Conservation (phyloP, 2,797 vertebrate species). For the Hipposideros larvatus region DNA sequence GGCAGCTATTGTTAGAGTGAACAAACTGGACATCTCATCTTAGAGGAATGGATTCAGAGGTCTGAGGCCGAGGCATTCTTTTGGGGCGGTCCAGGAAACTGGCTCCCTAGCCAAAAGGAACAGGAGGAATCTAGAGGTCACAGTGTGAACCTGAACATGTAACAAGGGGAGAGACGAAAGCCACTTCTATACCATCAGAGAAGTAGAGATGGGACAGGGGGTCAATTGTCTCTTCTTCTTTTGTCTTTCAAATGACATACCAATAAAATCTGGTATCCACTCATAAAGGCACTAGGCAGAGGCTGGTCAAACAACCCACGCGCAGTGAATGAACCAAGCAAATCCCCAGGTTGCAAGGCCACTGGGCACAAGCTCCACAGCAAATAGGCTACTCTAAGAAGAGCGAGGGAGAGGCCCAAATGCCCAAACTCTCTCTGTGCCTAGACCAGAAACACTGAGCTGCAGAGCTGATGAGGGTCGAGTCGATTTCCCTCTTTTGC, state of each 20-base stretch:
- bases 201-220: neutral
- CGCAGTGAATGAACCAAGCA: neutral
- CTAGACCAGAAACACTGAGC: neutral
- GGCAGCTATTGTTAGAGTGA: slow-evolving; percentile 66
- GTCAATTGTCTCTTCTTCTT: neutral
- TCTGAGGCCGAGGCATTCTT: neutral
- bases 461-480: neutral
- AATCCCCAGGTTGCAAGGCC: neutral
- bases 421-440: neutral
- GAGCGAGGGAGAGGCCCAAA: neutral
- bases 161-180: neutral
- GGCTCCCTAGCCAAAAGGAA: neutral
- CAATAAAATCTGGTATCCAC: neutral
- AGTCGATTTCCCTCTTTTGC: neutral
- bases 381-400: neutral
- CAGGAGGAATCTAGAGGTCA: neutral
- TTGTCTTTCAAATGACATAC: neutral
- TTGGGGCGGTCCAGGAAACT: neutral
- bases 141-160: neutral
- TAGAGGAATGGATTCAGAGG: neutral
- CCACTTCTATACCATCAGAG: neutral
- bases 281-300: neutral
- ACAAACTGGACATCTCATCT: slow-evolving; percentile 62
- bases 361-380: neutral
- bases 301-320: neutral